A percentile compares a stretch with the other conserved stretches of the same genome.
Conservation (phyloP, 2,888 invertebrate species). For the Osmoderma eremita region DNA sequence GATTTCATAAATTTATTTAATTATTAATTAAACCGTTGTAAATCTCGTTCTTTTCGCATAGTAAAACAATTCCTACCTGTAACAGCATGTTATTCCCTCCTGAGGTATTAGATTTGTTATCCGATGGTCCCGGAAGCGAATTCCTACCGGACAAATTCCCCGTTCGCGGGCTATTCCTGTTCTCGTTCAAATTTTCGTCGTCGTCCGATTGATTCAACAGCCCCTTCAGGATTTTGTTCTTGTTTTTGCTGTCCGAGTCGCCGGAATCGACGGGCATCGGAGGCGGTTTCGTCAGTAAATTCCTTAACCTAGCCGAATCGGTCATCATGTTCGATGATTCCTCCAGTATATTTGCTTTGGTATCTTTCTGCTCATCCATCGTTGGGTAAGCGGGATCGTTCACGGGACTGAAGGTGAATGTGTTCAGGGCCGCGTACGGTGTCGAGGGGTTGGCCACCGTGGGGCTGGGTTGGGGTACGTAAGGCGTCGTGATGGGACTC, state of each 20-base stretch:
- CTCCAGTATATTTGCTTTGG: slow-evolving; percentile 65
- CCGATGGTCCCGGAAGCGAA: slow-evolving; percentile 64
- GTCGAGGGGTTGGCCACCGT: slow-evolving; percentile 59
- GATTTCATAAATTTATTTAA: no score
- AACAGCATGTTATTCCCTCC: slow-evolving; percentile 70
- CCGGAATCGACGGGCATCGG: slow-evolving; percentile 59
- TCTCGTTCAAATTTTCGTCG: slow-evolving; percentile 66
- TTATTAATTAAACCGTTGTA: no score
- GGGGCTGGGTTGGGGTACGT: slow-evolving; percentile 68
- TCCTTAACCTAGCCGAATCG: slow-evolving; percentile 71
- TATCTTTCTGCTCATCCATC: slow-evolving; percentile 66
- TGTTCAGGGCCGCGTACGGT: slow-evolving; percentile 58
- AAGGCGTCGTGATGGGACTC: slow-evolving; percentile 60
- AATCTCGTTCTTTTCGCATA: no score
- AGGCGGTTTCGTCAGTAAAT: slow-evolving; percentile 66
- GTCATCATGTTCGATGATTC: slow-evolving; percentile 54
- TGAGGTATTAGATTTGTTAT: slow-evolving; percentile 51
- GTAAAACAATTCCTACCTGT: slow-evolving; percentile 65
- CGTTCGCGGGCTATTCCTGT: slow-evolving; percentile 62
- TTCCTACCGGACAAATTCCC: slow-evolving; percentile 52
- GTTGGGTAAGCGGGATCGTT: slow-evolving; percentile 60
- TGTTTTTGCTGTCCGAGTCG: slow-evolving; percentile 62
- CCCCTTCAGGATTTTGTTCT: slow-evolving; percentile 68
- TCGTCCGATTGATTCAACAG: slow-evolving; percentile 76
- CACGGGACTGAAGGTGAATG: slow-evolving; percentile 74